Conservation (phyloP, 64 coral and sea anemone species). For the Trachythela sp. region DNA sequence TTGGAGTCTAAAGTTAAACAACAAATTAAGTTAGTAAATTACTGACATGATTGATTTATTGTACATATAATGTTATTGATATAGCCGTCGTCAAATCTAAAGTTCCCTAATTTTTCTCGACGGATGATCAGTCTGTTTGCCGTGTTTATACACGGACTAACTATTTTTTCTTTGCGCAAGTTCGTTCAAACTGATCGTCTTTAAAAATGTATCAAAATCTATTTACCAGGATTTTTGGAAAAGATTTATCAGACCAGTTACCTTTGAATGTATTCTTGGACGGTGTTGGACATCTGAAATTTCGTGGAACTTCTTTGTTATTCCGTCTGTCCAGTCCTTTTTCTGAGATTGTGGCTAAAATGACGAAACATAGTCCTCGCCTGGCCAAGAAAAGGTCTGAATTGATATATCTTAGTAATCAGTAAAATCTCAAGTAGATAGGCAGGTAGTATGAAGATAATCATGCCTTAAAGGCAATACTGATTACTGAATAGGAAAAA, state of each 20-base stretch:
- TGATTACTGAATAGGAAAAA: too few species aligned
- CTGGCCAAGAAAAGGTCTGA: background rate
- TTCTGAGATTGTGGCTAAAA: slow-evolving; percentile 32
- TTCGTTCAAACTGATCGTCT: too few species aligned
- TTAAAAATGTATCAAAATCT: background rate
- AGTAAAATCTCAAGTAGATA: too few species aligned
- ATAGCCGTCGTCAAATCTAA: too few species aligned
- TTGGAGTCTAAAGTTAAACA: background rate
- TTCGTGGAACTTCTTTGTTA: slow-evolving; percentile 64
- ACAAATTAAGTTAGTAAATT: slow-evolving; percentile 7
- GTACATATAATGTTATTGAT: too few species aligned
- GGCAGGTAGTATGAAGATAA: too few species aligned
- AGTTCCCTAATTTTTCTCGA: too few species aligned
- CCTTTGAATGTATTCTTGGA: slow-evolving; percentile 56
- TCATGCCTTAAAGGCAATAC: too few species aligned
- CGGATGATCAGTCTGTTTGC: too few species aligned
- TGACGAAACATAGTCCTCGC: slow-evolving; percentile 25
- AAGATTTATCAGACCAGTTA: background rate
- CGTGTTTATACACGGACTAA: too few species aligned
- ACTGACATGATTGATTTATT: background rate
- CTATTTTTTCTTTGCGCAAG: too few species aligned
- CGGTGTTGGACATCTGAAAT: slow-evolving; percentile 56
- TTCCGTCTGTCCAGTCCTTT: slow-evolving; percentile 57
- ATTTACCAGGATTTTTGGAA: slow-evolving; percentile 41
- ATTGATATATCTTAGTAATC: background rate